A percentile compares a stretch with the other conserved stretches of the same genome.
Evolutionary conservation across 2,888 invertebrate species (phyloP).

Genomic region (Cactoblastis cactorum): DNA sequence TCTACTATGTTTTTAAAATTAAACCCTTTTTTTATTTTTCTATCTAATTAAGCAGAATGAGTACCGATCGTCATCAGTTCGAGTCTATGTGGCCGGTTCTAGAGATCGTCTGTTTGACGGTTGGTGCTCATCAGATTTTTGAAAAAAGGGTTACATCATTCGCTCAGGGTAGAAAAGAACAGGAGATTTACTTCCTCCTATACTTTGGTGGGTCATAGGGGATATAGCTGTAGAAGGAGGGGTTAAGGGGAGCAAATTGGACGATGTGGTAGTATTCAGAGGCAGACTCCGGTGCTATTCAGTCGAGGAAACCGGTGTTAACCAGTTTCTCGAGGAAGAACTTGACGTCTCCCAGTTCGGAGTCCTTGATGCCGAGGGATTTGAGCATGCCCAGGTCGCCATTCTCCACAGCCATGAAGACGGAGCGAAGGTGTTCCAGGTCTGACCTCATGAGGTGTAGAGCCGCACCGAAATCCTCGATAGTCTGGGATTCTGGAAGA

Average conservation of each 20-base stretch:
- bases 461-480: conserved; percentile 95
- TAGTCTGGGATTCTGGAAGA: conserved; percentile 92
- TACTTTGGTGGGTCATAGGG: conserved; percentile 78
- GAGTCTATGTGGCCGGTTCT: conserved; percentile 70
- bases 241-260: conserved; percentile 84
- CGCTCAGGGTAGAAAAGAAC: conserved; percentile 37
- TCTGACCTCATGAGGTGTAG: conserved; percentile 92
- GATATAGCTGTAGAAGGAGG: conserved; percentile 85
- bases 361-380: conserved; percentile 96
- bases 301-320: conserved; percentile 97
- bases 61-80: conserved; percentile 36
- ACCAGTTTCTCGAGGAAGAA: conserved; percentile 97
- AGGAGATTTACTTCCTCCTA: conserved; percentile 52
- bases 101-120: conserved; percentile 39
- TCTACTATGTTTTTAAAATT: conserved; percentile 48
- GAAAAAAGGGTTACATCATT: conserved; percentile 44
- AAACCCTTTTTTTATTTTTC: conserved; percentile 34
- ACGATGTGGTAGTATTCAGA: conserved; percentile 85
- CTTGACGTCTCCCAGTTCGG: conserved; percentile 95
- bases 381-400: conserved; percentile 96
- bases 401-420: conserved; percentile 97
- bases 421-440: conserved; percentile 94
- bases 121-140: conserved; percentile 18
- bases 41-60: conserved; percentile 25
- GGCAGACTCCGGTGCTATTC: conserved; percentile 86